phyloP scores from a whole-genome alignment of 2,113 vertebrate species.

The Poeciliopsis occidentalis region DNA sequence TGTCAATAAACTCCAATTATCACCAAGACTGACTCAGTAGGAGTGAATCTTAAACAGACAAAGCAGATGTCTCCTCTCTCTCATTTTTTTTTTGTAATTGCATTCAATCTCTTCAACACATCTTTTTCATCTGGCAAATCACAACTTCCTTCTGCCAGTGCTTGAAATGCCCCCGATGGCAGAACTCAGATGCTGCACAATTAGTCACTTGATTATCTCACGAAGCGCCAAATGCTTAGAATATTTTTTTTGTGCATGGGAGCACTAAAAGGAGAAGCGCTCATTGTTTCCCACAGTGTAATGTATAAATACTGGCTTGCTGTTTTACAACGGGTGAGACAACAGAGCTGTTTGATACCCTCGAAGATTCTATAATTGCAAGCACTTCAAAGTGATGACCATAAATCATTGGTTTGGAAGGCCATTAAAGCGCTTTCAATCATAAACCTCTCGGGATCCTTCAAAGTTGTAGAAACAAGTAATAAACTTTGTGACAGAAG shows the following conservation, averaged over 20 bases:
- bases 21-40: slow-evolving; percentile 38
- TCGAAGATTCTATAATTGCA: not conserved
- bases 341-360: not conserved
- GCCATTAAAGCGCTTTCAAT: not conserved
- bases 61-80: slow-evolving; percentile 31
- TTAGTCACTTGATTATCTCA: slow-evolving; percentile 72
- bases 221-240: slow-evolving; percentile 54
- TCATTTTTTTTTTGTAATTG: slow-evolving; percentile 52
- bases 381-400: not conserved
- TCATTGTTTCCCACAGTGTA: slow-evolving; percentile 22
- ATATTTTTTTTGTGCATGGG: slow-evolving; percentile 22
- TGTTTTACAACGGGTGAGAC: not conserved
- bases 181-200: slow-evolving; percentile 64
- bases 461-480: not conserved
- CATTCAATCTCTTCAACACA: slow-evolving; percentile 38
- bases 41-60: slow-evolving; percentile 45
- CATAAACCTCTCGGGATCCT: not conserved
- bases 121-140: slow-evolving; percentile 43
- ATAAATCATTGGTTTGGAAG: not conserved
- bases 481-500: not conserved
- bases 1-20: slow-evolving; percentile 58
- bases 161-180: slow-evolving; percentile 55
- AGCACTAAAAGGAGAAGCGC: slow-evolving; percentile 29
- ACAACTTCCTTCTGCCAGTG: slow-evolving; percentile 44
- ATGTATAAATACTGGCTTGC: slow-evolving; percentile 18